phyloP scores from a whole-genome alignment of 2,888 invertebrate species.

The Amorpha juglandis region DNA sequence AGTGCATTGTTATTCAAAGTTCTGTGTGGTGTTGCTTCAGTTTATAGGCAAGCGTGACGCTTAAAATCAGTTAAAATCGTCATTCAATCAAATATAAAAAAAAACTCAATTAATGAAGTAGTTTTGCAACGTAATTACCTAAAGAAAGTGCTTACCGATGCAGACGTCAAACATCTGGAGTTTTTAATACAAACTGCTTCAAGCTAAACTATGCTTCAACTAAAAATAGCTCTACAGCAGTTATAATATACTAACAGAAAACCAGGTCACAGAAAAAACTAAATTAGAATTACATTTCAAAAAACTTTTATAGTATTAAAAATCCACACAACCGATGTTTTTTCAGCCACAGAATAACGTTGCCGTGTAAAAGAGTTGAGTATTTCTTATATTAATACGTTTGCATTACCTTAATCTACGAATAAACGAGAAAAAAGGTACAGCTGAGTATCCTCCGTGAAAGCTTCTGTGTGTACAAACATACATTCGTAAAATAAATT shows the following conservation, averaged over 20 bases:
- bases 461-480: slow-evolving; percentile 40
- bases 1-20: too few relatives aligned
- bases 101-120: too few relatives aligned
- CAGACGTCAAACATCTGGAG: neutral
- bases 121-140: neutral
- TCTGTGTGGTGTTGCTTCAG: too few relatives aligned
- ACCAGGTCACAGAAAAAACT: neutral
- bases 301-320: neutral
- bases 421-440: slow-evolving; percentile 23
- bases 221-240: neutral
- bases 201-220: neutral
- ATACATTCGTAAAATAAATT: slow-evolving; percentile 58
- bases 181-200: neutral
- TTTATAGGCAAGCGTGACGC: too few relatives aligned
- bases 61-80: too few relatives aligned
- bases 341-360: neutral
- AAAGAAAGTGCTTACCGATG: neutral
- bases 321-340: neutral
- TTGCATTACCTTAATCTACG: slow-evolving; percentile 22
- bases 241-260: neutral
- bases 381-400: slow-evolving; percentile 25
- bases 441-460: slow-evolving; percentile 13
- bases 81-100: too few relatives aligned
- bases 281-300: neutral
- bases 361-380: neutral